Evolutionary conservation across 2,888 invertebrate genomes (phyloP).

Genomic region (Eilema caniola): DNA sequence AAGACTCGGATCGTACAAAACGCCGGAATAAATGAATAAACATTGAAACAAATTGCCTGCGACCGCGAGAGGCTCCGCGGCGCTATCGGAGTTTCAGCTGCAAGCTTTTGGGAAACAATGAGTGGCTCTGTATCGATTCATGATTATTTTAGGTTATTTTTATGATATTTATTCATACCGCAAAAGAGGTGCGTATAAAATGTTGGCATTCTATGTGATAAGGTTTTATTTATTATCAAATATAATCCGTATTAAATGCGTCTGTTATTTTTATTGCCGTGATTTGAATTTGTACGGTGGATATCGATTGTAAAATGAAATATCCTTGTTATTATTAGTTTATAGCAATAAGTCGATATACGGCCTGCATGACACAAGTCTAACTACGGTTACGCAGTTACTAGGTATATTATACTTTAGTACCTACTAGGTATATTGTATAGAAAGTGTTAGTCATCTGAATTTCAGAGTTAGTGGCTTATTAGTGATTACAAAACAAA

Average conservation of each 20-base stretch:
- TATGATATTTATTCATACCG: slow-evolving; percentile 42
- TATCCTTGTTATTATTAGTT: neutral
- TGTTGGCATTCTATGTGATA: slow-evolving; percentile 8
- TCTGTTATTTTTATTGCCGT: slow-evolving; percentile 2
- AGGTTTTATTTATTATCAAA: slow-evolving; percentile 17
- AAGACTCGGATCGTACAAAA: slow-evolving; percentile 72
- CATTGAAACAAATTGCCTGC: slow-evolving; percentile 75
- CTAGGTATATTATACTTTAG: neutral
- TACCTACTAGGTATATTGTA: neutral
- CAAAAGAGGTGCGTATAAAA: neutral
- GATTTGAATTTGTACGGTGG: neutral
- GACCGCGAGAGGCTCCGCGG: slow-evolving; percentile 50
- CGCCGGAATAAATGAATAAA: slow-evolving; percentile 80
- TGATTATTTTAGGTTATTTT: slow-evolving; percentile 49
- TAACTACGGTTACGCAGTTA: neutral
- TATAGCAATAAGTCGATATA: neutral
- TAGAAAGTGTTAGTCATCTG: no score
- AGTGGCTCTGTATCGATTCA: slow-evolving; percentile 56
- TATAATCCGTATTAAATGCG: neutral
- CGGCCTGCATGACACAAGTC: neutral
- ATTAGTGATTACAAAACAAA: neutral
- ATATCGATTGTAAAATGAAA: neutral
- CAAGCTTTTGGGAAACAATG: slow-evolving; percentile 62
- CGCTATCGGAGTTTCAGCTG: slow-evolving; percentile 54
- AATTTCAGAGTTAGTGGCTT: no score